Percentiles rank a stretch among this genome's conserved stretches.
Evolutionary conservation across 2,113 vertebrate species (phyloP).

Genomic region (Etheostoma spectabile): DNA sequence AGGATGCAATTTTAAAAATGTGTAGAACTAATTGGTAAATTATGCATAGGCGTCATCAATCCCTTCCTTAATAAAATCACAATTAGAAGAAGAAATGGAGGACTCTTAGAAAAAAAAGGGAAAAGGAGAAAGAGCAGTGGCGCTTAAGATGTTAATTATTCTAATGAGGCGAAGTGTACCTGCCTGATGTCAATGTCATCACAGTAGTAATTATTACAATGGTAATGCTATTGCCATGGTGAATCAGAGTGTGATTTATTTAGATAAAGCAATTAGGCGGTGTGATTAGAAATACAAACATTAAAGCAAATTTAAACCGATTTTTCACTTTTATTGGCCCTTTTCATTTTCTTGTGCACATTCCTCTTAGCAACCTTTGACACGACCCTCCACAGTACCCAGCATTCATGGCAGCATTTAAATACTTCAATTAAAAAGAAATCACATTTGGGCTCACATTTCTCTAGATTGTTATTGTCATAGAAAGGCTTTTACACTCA

Average conservation of each 20-base stretch:
- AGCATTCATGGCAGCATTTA: background rate
- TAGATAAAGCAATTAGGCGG: slow-evolving; percentile 93
- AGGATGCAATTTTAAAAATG: slow-evolving; percentile 86
- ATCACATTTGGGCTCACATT: slow-evolving; percentile 3
- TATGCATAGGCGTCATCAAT: slow-evolving; percentile 82
- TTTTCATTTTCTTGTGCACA: slow-evolving; percentile 38
- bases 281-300: slow-evolving; percentile 95
- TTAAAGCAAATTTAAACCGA: slow-evolving; percentile 90
- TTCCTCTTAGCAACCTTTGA: slow-evolving; percentile 26
- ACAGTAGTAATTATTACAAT: slow-evolving; percentile 85
- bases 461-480: background rate
- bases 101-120: slow-evolving; percentile 38
- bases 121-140: slow-evolving; percentile 42
- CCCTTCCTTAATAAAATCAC: slow-evolving; percentile 81
- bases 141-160: slow-evolving; percentile 86
- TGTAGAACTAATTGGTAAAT: slow-evolving; percentile 83
- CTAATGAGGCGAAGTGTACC: slow-evolving; percentile 84
- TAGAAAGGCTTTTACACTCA: slow-evolving; percentile 3
- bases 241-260: slow-evolving; percentile 93
- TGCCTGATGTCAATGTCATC: slow-evolving; percentile 82
- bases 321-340: slow-evolving; percentile 40
- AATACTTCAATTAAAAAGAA: slow-evolving; percentile 17
- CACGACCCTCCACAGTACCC: background rate
- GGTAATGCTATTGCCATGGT: slow-evolving; percentile 88
- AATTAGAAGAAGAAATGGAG: slow-evolving; percentile 78